Base-by-base conservation (phyloP, 2,888 invertebrate species). In the Andrena fulva region DNA sequence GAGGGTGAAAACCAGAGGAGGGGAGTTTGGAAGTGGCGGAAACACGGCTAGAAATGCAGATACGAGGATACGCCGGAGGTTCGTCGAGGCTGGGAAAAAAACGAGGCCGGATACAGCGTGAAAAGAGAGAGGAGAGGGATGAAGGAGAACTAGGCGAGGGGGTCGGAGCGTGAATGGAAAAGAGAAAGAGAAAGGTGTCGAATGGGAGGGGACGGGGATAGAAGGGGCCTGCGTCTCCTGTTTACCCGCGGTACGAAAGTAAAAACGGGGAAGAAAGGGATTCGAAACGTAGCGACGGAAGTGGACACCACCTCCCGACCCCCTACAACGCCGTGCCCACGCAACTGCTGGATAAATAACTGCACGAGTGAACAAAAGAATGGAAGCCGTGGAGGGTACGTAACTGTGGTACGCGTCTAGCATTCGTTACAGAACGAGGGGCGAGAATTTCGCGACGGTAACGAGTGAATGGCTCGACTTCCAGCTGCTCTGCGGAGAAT, bases 31-130 rank as follows among this genome's bases (percentile, higher is more conserved):
- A 20, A 76, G 77, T 69, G 84, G 84, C 88, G 90, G 89, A 90
- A 91, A 89, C 85, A 89, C 85, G 86, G 89, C 88, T 91, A 89
- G 89, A 91, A 91, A 92, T 91, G 89, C 89, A 91, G 89, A 92
- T 89, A 89, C 87, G 87, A 77, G 85, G 72, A 62, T 81, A 67
- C 77, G 56, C 67, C 70, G 81, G 77, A 73, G 78, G 75, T 75
- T 77, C 78, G 79, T 62, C 63, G 74, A 69, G 75, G 50, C 56
- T 42, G 42, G 48, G 62, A 52, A 70, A 80, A 72, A 83, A 76
- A 75, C 76, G 60, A 67, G 72, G 69, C 78, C 33, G 77, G 73
- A 71, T 62, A 52, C 29, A 60, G 50, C 27, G 77, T 54, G 70
- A 72, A 64, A 62, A 67, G 74, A 77, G 80, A 56, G 27, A 50